These are phyloP conservation scores for Netelia melanura DNA, from an alignment of 2,888 invertebrate genomes.

Conservation along the genomic window DNA sequence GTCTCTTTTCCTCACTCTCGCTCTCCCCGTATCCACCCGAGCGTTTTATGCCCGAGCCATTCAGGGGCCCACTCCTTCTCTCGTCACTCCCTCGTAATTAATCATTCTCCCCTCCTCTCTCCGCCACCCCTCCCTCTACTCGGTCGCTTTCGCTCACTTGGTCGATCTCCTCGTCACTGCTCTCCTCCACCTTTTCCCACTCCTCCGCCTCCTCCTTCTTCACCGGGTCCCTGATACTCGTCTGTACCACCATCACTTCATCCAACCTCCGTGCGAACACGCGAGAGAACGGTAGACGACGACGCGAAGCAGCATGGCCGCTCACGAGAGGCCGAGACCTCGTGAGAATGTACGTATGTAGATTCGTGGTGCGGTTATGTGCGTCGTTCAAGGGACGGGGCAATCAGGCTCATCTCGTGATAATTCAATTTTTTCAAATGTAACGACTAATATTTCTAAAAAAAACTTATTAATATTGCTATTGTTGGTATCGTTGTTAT, in stretches of 20 bases:
- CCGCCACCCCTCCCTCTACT: conserved; percentile 59
- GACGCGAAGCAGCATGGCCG: conserved; percentile 75
- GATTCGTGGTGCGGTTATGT: not conserved
- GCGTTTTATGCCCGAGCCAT: conserved; percentile 70
- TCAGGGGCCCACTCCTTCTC: conserved; percentile 75
- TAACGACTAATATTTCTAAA: not conserved
- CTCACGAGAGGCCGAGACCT: conserved; percentile 65
- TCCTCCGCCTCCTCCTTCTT: conserved; percentile 27
- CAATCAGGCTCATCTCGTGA: not conserved
- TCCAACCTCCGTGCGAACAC: conserved; percentile 45
- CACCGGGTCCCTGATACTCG: conserved; percentile 18
- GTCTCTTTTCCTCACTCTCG: conserved; percentile 27
- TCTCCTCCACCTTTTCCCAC: conserved; percentile 12
- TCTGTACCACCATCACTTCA: conserved; percentile 29
- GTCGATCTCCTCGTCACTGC: conserved; percentile 52
- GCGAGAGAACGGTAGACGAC: conserved; percentile 45
- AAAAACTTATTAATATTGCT: too few species aligned
- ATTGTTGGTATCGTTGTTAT: too few species aligned
- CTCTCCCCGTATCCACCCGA: conserved; percentile 59
- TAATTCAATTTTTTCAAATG: not conserved
- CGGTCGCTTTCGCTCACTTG: conserved; percentile 53
- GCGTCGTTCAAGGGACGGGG: not conserved
- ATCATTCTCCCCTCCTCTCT: conserved; percentile 81
- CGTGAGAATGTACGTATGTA: conserved; percentile 6
- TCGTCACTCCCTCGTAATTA: conserved; percentile 83